These are phyloP conservation scores for Ctena decussata DNA, from an alignment of 2,888 invertebrate genomes.

Conservation along the genomic window DNA sequence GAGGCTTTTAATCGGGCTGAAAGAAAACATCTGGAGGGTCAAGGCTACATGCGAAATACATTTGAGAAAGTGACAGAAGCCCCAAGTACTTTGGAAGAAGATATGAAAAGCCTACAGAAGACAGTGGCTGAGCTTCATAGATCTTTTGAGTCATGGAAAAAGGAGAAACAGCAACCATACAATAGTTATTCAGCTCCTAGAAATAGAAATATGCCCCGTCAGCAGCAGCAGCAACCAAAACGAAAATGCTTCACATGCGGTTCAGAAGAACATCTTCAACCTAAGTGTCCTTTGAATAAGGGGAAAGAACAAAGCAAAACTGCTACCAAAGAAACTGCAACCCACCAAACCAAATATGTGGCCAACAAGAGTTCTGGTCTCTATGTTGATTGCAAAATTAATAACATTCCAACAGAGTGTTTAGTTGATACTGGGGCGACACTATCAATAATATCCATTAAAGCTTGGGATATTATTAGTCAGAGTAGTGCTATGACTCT, in stretches of 20 bases:
- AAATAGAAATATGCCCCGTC: too few species aligned
- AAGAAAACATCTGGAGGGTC: constrained; percentile 5
- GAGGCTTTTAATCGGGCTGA: constrained; percentile 16
- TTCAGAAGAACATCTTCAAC: not conserved
- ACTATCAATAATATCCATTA: not conserved
- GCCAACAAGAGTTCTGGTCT: constrained; percentile 3
- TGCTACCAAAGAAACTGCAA: not conserved
- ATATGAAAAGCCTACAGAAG: too few species aligned
- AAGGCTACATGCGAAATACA: not conserved
- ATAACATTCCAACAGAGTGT: not conserved
- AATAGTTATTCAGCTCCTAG: too few species aligned
- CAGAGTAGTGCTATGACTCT: not conserved
- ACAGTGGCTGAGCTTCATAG: too few species aligned
- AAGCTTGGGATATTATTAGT: not conserved
- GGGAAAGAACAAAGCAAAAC: not conserved
- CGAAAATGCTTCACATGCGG: too few species aligned
- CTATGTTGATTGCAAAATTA: not conserved
- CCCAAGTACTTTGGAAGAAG: not conserved
- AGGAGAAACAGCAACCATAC: too few species aligned
- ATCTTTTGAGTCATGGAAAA: not conserved
- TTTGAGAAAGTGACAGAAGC: not conserved
- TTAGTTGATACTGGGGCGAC: constrained; percentile 13
- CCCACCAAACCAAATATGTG: not conserved
- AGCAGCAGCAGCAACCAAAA: too few species aligned
- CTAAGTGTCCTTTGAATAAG: not conserved